Conservation (phyloP, 1,140 invertebrate genomes). For the Drosophila parabipectinata region DNA sequence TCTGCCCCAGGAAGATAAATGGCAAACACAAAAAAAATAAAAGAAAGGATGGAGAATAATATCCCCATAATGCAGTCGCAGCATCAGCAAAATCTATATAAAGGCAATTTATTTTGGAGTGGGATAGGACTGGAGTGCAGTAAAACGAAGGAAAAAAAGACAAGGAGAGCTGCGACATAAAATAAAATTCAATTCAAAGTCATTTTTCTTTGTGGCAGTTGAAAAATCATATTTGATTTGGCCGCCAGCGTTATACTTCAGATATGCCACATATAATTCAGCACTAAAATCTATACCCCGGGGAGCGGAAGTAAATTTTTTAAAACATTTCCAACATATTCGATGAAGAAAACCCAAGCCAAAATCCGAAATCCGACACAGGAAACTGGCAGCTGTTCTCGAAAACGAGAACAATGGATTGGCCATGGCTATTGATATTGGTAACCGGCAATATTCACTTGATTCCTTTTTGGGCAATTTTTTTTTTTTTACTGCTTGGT, state of each 20-base stretch:
- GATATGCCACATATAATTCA: slow-evolving; percentile 57
- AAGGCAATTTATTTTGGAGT: slow-evolving; percentile 71
- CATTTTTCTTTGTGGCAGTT: slow-evolving; percentile 45
- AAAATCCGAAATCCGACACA: slow-evolving; percentile 17
- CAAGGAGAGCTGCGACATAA: slow-evolving; percentile 53
- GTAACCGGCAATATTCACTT: slow-evolving; percentile 60
- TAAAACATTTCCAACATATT: slow-evolving; percentile 44
- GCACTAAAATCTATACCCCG: slow-evolving; percentile 52
- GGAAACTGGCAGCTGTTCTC: slow-evolving; percentile 56
- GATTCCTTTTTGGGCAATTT: slow-evolving; percentile 35
- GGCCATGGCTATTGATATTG: slow-evolving; percentile 43
- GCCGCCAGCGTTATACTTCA: slow-evolving; percentile 26
- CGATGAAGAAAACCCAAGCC: slow-evolving; percentile 12
- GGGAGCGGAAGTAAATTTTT: slow-evolving; percentile 60
- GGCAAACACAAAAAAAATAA: slow-evolving; percentile 38
- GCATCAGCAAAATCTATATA: slow-evolving; percentile 68
- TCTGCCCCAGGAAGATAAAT: slow-evolving; percentile 69
- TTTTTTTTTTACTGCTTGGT: slow-evolving; percentile 8
- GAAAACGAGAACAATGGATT: slow-evolving; percentile 54
- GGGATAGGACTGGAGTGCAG: slow-evolving; percentile 13
- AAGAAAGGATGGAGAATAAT: slow-evolving; percentile 20
- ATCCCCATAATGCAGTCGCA: slow-evolving; percentile 65
- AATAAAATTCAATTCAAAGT: slow-evolving; percentile 67
- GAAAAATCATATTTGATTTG: slow-evolving; percentile 72
- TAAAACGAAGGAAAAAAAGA: background rate